These are phyloP conservation scores for Watsonalla binaria DNA, from an alignment of 2,888 invertebrate species.

Conservation along the genomic window DNA sequence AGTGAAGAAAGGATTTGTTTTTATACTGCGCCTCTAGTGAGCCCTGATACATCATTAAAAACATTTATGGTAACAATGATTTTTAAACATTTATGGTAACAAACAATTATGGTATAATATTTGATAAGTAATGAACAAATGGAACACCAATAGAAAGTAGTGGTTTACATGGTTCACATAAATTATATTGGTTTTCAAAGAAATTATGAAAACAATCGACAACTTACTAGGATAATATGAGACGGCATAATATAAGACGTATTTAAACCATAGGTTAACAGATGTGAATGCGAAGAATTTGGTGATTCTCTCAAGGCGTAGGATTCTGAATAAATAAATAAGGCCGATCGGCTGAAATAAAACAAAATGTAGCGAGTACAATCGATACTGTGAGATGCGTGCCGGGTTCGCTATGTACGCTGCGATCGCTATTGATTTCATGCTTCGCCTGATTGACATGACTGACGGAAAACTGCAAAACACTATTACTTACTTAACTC, in stretches of 20 bases:
- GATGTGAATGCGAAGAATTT: constrained; percentile 18
- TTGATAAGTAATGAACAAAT: no score
- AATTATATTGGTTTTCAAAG: background rate
- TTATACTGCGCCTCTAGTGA: no score
- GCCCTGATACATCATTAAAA: no score
- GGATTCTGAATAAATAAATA: constrained; percentile 50
- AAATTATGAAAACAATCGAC: background rate
- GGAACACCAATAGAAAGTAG: no score
- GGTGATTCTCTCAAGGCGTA: constrained; percentile 36
- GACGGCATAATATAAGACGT: constrained; percentile 2
- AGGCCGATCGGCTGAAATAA: constrained; percentile 40
- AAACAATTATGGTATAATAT: no score
- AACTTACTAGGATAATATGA: background rate
- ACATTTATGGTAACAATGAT: no score
- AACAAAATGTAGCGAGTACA: constrained; percentile 28
- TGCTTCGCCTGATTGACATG: constrained; percentile 39
- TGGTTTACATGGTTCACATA: no score
- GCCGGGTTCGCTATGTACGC: constrained; percentile 9
- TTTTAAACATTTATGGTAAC: no score
- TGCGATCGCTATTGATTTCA: constrained; percentile 43
- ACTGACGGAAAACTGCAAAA: constrained; percentile 30
- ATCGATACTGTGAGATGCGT: constrained; percentile 27
- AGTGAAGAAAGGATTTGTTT: no score
- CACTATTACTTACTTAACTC: constrained; percentile 12
- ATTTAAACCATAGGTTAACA: constrained; percentile 26